Base-by-base conservation (phyloP, 2,797 vertebrate species). In the Threskiornis aethiopicus region DNA sequence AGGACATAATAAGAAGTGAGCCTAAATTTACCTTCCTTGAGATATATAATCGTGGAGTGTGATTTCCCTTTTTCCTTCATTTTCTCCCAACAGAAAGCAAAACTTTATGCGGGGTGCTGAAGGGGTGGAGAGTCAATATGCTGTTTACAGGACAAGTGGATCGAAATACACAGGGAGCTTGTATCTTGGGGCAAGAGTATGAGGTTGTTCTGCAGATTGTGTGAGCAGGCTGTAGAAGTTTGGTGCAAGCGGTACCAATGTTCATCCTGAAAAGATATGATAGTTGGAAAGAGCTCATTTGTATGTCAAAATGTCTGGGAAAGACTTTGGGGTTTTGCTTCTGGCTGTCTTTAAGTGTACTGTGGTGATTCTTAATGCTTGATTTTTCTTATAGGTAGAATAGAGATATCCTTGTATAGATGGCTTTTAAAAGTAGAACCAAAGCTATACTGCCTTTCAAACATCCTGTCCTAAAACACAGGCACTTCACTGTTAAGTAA, bases 161-260 rank as follows among this genome's bases (percentile, higher is more conserved):
- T 31, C 86, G 49, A 86, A 87, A 77, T 41, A 70, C 13, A 16
- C 10, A 66, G 64, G 33, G 26, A 75, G 6, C 6, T 10, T n/a
- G 5, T 52, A 86, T 88, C 21, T 52, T 57, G 54, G 42, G n/a
- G 21, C 19, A 44, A 5, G 73, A 72, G 35, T 25, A 37, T 3
- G 10, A 82, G 35, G 55, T 69, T 86, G 3, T 77, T 84, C n/a
- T 85, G 62, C 37, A 82, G 58, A 26, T 39, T 35, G 12, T 28
- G 37, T 54, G 71, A 62, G 26, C 35, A 58, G 52, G 13, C 44
- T 89, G 61, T 33, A 41, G 57, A 51, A 81, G 17, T 72, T 88
- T 1, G 3, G 58, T 77, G 16, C 28, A 33, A 37, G 46, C 1
- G 0, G 33, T 76, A 49, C 35, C 2, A 1, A 18, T 62, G 33